A percentile compares a stretch with the other conserved stretches of the same genome.
Evolutionary conservation across 2,113 vertebrate genomes (phyloP).

Genomic region (Rhinopithecus roxellana): DNA sequence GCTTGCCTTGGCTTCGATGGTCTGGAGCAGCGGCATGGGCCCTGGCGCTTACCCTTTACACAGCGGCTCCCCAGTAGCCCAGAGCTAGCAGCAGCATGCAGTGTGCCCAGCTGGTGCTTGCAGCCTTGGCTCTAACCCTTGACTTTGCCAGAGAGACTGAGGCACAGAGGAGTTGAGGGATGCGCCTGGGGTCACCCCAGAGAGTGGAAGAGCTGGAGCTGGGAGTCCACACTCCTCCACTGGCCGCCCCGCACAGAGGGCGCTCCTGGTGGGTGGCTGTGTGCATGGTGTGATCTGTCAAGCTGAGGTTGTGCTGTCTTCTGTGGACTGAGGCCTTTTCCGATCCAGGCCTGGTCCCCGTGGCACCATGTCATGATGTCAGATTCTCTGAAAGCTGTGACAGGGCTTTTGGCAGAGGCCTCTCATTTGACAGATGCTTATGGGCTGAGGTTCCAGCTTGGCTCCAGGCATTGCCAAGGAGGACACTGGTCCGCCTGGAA

Average conservation of each 20-base stretch:
- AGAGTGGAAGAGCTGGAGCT: neutral
- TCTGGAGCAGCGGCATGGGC: neutral
- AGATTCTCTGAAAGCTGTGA: too few relatives aligned
- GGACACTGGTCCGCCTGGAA: neutral
- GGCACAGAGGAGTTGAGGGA: neutral
- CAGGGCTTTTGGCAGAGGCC: too few relatives aligned
- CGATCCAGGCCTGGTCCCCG: neutral
- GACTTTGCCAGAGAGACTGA: neutral
- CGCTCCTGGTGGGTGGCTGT: neutral
- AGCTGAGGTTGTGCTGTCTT: neutral
- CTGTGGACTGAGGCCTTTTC: neutral
- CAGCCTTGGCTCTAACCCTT: neutral
- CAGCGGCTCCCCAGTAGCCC: neutral
- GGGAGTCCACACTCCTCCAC: neutral
- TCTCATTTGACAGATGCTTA: neutral
- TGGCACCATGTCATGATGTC: too few relatives aligned
- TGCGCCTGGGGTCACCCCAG: neutral
- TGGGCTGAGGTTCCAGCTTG: neutral
- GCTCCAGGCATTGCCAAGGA: neutral
- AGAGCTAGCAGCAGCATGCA: too few relatives aligned
- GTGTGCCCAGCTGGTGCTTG: neutral
- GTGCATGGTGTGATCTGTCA: accelerated
- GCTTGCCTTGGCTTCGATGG: neutral
- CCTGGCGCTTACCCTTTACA: accelerated
- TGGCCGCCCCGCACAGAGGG: neutral